Evolutionary conservation across 2,888 invertebrate genomes (phyloP), one percentile per base, ranked within the genome.

Genomic region (Agrotis clavis): DNA sequence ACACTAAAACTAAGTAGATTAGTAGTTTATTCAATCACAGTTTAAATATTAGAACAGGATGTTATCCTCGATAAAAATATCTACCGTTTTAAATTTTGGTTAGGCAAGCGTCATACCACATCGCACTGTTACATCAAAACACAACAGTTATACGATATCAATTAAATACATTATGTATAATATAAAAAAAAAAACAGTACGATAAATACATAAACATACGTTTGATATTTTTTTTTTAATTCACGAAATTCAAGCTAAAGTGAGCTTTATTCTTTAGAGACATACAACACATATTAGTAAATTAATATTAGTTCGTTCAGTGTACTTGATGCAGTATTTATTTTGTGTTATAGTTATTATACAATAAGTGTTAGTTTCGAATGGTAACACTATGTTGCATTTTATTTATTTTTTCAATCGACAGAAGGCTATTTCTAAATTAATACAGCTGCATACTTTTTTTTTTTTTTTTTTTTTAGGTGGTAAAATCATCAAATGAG

Each of bases 71-170:
- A 41, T 48, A 19, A 59, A 11, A 19, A 16, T 50, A 6, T 25
- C 2, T 41, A 65, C 6, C n/a, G n/a, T 16, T 13, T 41, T 19
- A 14, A 41, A 41, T 35, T 0, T 62, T 51, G 57, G 13, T 74
- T 69, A 69, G 59, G 70, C 69, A 78, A 81, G 77, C 77, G 19
- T 54, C 14, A 79, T n/a, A 70, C 30, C 1, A 77, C 67, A 81
- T 60, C 63, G 56, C 71, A 66, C 14, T 72, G 67, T 77, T 71
- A 76, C 60, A 81, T 50, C 45, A 67, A 74, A 74, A 61, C 50
- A 81, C 76, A 70, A 63, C 79, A 62, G 51, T 41, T 47, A 61
- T 14, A 78, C 70, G 57, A 70, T 61, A 66, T 25, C 35, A 19
- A 69, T 56, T 67, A 56, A n/a, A 56, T 18, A 30, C 4, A n/a